Percentiles rank a stretch among this genome's conserved stretches.
phyloP scores from a whole-genome alignment of 1,140 invertebrate genomes.

The Rhopalosiphum maidis region DNA sequence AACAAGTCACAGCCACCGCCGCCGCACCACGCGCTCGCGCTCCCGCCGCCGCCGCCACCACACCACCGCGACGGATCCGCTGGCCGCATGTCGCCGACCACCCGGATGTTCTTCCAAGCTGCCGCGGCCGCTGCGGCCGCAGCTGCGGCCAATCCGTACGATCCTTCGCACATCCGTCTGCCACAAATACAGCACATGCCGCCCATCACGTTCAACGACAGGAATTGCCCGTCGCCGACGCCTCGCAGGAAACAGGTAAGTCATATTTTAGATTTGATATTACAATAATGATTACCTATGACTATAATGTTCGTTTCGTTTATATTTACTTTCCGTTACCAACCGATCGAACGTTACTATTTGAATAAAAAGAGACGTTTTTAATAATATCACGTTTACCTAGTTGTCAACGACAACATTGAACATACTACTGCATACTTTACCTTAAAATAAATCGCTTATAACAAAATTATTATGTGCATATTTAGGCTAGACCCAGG shows the following conservation, averaged over 20 bases:
- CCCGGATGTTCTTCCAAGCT: slow-evolving; percentile 65
- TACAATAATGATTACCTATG: no score
- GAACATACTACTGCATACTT: neutral
- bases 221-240: slow-evolving; percentile 72
- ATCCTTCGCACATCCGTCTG: slow-evolving; percentile 46
- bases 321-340: neutral
- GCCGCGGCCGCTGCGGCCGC: slow-evolving; percentile 41
- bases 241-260: slow-evolving; percentile 72
- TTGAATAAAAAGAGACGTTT: no score
- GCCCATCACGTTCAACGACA: slow-evolving; percentile 58
- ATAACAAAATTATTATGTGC: neutral
- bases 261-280: neutral
- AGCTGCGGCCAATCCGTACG: slow-evolving; percentile 15
- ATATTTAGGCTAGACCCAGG: slow-evolving; percentile 73
- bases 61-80: slow-evolving; percentile 60
- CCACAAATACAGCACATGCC: slow-evolving; percentile 58
- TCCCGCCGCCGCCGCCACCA: slow-evolving; percentile 58
- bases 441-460: neutral
- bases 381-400: neutral
- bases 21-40: slow-evolving; percentile 43
- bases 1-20: slow-evolving; percentile 60
- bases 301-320: neutral
- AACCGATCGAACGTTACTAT: neutral
- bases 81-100: slow-evolving; percentile 66
- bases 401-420: neutral